phyloP scores from a whole-genome alignment of 2,888 invertebrate genomes.

The Tanytarsus gracilentus region DNA sequence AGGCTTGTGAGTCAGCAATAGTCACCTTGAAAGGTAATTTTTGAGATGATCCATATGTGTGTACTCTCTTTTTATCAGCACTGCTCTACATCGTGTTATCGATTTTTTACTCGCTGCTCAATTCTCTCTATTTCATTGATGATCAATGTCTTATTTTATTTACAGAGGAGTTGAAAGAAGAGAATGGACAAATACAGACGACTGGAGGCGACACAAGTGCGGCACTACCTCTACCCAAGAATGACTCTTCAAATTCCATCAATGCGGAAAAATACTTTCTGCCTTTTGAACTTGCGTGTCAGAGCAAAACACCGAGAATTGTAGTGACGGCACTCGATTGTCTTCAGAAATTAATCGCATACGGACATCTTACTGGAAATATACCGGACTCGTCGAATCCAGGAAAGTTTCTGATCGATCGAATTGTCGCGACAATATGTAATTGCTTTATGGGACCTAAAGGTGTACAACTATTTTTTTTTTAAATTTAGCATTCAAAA shows the following conservation, averaged over 20 bases:
- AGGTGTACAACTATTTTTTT: slow-evolving; percentile 90
- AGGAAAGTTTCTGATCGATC: slow-evolving; percentile 84
- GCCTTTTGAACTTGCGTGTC: slow-evolving; percentile 97
- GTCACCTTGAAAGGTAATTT: slow-evolving; percentile 49
- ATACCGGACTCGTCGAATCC: slow-evolving; percentile 88
- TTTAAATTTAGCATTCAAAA: too few relatives aligned
- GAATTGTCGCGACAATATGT: slow-evolving; percentile 96
- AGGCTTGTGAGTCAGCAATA: slow-evolving; percentile 92
- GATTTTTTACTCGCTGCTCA: slow-evolving; percentile 11
- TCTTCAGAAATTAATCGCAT: slow-evolving; percentile 94
- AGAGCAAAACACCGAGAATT: slow-evolving; percentile 90
- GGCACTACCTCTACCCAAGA: slow-evolving; percentile 83
- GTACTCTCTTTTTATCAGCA: background rate
- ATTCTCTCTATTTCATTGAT: background rate
- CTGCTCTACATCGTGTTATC: background rate
- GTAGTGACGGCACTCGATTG: slow-evolving; percentile 96
- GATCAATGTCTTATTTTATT: slow-evolving; percentile 33
- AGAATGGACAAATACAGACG: slow-evolving; percentile 49
- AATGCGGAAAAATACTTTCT: slow-evolving; percentile 96
- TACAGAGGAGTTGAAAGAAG: slow-evolving; percentile 77
- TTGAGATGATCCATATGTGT: too few relatives aligned
- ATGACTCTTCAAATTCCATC: slow-evolving; percentile 69
- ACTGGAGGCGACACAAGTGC: slow-evolving; percentile 50
- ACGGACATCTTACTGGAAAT: slow-evolving; percentile 94
- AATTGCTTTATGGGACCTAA: slow-evolving; percentile 95